Conservation (phyloP, 2,113 vertebrate genomes). For the Fregetta grallaria region DNA sequence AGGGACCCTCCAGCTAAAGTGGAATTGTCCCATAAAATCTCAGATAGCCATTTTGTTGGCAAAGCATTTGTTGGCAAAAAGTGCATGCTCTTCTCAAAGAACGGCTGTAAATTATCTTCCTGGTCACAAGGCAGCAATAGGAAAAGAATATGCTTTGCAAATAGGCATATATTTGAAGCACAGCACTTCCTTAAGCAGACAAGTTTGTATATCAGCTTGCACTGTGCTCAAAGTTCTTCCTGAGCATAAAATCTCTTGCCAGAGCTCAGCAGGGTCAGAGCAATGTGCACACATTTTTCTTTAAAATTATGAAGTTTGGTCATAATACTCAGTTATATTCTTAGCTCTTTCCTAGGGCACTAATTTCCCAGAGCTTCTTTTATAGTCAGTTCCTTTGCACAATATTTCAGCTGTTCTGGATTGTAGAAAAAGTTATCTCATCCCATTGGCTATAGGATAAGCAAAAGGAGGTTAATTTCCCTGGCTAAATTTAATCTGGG, state of each 20-base stretch:
- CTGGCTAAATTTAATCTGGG: neutral
- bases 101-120: neutral
- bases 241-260: neutral
- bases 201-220: neutral
- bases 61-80: neutral
- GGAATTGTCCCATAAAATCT: neutral
- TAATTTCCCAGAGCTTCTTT: neutral
- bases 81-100: fast-evolving
- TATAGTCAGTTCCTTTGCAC: neutral
- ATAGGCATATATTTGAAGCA: neutral
- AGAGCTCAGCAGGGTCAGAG: neutral
- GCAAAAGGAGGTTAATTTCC: neutral
- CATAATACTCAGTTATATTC: neutral
- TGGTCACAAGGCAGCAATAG: neutral
- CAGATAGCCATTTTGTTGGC: neutral
- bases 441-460: neutral
- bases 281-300: neutral
- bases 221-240: neutral
- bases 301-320: neutral
- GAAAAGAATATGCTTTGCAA: neutral
- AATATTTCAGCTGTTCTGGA: neutral
- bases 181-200: neutral
- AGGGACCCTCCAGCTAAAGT: neutral
- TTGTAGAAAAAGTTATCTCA: neutral
- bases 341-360: neutral